phyloP scores from a whole-genome alignment of 2,113 vertebrate species.

The Azemiops feae region DNA sequence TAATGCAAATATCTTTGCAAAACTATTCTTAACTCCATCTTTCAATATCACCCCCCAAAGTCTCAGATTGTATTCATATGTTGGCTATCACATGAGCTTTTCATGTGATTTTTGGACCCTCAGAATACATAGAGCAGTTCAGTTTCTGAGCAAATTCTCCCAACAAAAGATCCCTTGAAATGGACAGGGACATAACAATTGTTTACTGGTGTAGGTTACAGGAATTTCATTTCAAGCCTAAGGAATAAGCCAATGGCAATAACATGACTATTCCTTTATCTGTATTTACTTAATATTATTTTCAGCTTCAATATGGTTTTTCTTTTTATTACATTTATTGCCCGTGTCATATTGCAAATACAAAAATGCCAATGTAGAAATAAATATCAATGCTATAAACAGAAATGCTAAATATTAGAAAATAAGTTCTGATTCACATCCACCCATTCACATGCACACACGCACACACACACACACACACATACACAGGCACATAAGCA shows the following conservation, averaged over 20 bases:
- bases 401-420: background rate
- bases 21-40: background rate
- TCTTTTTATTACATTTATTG: background rate
- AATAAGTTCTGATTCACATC: background rate
- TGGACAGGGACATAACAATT: background rate
- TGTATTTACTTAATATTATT: background rate
- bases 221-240: background rate
- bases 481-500: background rate
- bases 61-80: background rate
- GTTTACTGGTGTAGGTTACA: background rate
- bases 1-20: background rate
- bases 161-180: background rate
- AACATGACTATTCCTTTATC: background rate
- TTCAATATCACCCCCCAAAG: background rate
- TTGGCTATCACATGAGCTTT: background rate
- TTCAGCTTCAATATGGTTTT: background rate
- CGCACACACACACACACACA: no score
- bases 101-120: background rate
- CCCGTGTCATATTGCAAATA: background rate
- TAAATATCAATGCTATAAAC: background rate
- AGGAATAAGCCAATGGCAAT: background rate
- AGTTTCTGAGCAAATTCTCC: background rate
- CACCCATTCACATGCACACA: rapidly evolving
- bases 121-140: background rate
- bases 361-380: background rate